A percentile compares a stretch with the other conserved stretches of the same genome.
Evolutionary conservation across 2,113 vertebrate genomes (phyloP).

Genomic region (Mustela lutreola): DNA sequence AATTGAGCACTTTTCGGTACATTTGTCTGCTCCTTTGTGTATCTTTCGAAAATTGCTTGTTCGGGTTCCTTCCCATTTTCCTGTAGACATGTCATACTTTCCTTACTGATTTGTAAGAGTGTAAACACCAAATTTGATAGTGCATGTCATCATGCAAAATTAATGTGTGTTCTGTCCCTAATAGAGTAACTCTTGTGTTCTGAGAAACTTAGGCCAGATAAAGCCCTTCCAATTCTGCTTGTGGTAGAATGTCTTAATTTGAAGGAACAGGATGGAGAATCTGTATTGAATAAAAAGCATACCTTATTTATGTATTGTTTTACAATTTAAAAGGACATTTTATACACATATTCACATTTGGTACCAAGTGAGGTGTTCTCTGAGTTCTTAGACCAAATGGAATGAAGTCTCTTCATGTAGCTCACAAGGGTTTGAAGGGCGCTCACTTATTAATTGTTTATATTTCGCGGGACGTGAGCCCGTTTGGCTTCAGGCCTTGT

Average conservation of each 20-base stretch:
- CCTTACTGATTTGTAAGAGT: background rate
- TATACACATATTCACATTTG: background rate
- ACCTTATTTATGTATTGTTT: constrained; percentile 16
- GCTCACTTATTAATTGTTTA: background rate
- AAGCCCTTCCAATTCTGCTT: constrained; percentile 1
- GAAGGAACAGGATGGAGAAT: background rate
- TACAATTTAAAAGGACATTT: constrained; percentile 7
- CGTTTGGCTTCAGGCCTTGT: background rate
- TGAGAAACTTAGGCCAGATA: constrained; percentile 15
- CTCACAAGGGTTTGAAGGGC: background rate
- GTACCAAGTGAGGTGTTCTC: constrained; percentile 16
- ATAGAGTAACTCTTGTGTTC: background rate
- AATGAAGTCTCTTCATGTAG: constrained; percentile 6
- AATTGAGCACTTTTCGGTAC: background rate
- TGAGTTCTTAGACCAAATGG: background rate
- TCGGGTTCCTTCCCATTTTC: background rate
- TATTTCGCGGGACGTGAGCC: background rate
- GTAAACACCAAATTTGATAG: constrained; percentile 11
- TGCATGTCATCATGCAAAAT: background rate
- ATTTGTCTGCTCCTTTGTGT: background rate
- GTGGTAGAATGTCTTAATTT: background rate
- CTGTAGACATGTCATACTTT: background rate
- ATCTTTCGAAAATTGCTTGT: constrained; percentile 36
- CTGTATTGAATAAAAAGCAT: constrained; percentile 29
- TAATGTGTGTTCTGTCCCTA: background rate